These are phyloP conservation scores for Andrena marginata DNA, from an alignment of 2,888 invertebrate genomes.

Conservation along the genomic window DNA sequence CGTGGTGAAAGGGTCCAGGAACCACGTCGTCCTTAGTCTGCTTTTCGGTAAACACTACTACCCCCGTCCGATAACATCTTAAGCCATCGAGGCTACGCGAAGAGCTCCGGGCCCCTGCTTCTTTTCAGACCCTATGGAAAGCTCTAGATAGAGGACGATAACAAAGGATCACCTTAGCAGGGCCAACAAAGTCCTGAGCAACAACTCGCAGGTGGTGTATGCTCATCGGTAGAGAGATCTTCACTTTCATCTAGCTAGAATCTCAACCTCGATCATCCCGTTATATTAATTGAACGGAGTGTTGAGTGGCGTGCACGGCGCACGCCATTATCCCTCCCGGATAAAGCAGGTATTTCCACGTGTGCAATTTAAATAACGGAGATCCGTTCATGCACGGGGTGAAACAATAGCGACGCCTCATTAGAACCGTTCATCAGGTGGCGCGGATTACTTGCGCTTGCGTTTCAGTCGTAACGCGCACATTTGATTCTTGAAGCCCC, in stretches of 20 bases:
- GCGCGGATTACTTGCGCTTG: conserved; percentile 37
- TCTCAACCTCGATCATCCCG: not conserved
- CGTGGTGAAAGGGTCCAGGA: conserved; percentile 56
- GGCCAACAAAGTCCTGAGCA: conserved; percentile 31
- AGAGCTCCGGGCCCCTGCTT: conserved; percentile 34
- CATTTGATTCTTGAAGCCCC: conserved; percentile 13
- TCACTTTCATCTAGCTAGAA: not conserved
- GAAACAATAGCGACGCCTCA: conserved; percentile 44
- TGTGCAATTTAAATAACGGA: conserved; percentile 1
- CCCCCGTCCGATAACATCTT: conserved; percentile 57
- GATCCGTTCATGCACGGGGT: conserved; percentile 16
- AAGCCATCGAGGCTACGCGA: conserved; percentile 49
- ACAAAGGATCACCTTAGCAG: conserved; percentile 50
- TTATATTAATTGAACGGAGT: not conserved
- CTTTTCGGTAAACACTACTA: conserved; percentile 61
- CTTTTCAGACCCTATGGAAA: conserved; percentile 53
- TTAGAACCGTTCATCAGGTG: conserved; percentile 37
- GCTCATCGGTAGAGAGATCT: not conserved
- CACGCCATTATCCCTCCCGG: no score
- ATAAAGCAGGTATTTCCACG: not conserved
- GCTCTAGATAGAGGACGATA: conserved; percentile 50
- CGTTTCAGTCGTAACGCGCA: conserved; percentile 1
- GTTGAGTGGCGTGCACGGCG: not conserved
- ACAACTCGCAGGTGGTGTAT: not conserved
- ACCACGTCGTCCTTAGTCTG: conserved; percentile 54